phyloP scores from a whole-genome alignment of 2,888 invertebrate species.

The Zootermopsis nevadensis region DNA sequence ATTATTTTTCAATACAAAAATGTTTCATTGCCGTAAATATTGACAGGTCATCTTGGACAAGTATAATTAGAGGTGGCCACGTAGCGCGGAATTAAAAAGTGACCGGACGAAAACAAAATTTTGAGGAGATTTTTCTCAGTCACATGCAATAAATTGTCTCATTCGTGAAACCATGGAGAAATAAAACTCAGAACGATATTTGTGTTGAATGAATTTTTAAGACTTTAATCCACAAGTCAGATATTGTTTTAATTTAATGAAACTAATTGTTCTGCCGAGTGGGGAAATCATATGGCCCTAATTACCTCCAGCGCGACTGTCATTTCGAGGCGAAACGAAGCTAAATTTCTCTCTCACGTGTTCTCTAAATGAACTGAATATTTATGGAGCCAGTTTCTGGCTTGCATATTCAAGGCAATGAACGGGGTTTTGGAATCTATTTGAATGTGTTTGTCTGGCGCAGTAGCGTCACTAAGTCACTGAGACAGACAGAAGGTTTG shows the following conservation, averaged over 20 bases:
- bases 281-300: background rate
- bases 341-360: constrained; percentile 5
- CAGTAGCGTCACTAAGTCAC: background rate
- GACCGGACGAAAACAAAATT: no score
- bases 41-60: no score
- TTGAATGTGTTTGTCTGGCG: constrained; percentile 47
- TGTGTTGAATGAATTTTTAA: no score
- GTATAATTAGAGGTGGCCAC: no score
- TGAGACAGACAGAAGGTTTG: background rate
- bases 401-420: constrained; percentile 50
- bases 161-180: no score
- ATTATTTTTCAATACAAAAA: no score
- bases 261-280: constrained; percentile 14
- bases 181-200: no score
- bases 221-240: no score
- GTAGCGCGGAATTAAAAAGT: no score
- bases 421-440: constrained; percentile 44
- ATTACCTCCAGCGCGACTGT: constrained; percentile 2
- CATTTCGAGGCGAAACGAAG: background rate
- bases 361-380: constrained; percentile 47
- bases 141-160: no score
- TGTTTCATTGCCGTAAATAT: no score
- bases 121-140: no score
- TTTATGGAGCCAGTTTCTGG: constrained; percentile 44
- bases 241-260: constrained; percentile 12